phyloP scores from a whole-genome alignment of 2,888 invertebrate genomes.

The Eupeodes latifasciatus region DNA sequence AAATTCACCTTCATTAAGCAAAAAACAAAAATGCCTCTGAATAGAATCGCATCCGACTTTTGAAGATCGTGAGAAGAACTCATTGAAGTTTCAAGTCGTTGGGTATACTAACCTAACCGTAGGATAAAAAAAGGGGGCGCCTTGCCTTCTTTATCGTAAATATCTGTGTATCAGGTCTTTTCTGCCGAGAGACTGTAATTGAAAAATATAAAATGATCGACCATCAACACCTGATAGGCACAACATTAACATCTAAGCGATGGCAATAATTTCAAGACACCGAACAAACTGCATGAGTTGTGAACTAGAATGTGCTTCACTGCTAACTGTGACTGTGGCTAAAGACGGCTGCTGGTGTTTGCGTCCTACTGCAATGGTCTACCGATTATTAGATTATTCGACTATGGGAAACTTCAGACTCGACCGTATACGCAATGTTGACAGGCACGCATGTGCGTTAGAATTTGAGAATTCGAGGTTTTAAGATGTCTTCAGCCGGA shows the following conservation, averaged over 20 bases:
- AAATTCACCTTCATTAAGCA: conserved; percentile 13
- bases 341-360: background rate
- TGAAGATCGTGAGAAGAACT: conserved; percentile 68
- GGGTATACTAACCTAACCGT: background rate
- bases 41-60: conserved; percentile 38
- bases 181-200: conserved; percentile 42
- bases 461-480: conserved; percentile 34
- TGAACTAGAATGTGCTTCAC: conserved; percentile 65
- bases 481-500: conserved; percentile 32
- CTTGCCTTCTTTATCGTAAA: conserved; percentile 31
- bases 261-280: conserved; percentile 75
- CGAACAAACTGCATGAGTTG: conserved; percentile 38
- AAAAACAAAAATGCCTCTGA: conserved; percentile 6
- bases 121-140: conserved; percentile 8
- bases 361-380: background rate
- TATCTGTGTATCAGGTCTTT: conserved; percentile 2
- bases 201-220: conserved; percentile 78
- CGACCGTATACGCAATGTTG: conserved; percentile 9
- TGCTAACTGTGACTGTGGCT: background rate
- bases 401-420: conserved; percentile 44
- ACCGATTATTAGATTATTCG: conserved; percentile 37
- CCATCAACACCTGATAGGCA: conserved; percentile 83
- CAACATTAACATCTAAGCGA: conserved; percentile 80
- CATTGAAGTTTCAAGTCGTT: conserved; percentile 28
- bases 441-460: conserved; percentile 71